Conservation (phyloP, 2,797 vertebrate genomes). For the Otolemur crassicaudatus region DNA sequence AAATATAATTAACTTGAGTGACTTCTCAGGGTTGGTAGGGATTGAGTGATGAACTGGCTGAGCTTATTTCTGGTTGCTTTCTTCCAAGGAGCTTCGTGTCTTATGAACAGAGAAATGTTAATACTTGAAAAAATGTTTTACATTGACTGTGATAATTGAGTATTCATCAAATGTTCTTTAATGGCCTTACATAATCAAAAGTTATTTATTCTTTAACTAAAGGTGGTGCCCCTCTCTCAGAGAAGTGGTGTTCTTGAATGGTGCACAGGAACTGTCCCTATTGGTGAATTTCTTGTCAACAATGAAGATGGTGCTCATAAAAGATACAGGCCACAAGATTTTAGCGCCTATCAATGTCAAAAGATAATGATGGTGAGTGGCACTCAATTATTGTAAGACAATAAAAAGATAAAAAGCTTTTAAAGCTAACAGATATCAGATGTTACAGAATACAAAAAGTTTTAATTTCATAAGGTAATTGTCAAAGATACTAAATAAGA, state of each 20-base stretch:
- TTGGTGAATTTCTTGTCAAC: constrained; percentile 95
- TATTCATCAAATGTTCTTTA: background rate
- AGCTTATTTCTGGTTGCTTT: background rate
- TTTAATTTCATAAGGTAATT: constrained; percentile 13
- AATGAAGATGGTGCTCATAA: constrained; percentile 92
- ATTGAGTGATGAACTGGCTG: background rate
- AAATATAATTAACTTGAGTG: background rate
- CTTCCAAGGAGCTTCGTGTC: background rate
- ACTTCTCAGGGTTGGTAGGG: background rate
- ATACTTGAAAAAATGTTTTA: constrained; percentile 5
- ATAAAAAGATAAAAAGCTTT: background rate
- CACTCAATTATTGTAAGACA: background rate
- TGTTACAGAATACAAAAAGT: background rate
- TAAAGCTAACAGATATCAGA: background rate
- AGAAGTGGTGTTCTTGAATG: constrained; percentile 97
- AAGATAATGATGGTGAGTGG: constrained; percentile 92
- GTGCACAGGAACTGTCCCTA: constrained; percentile 96
- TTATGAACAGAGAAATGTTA: background rate
- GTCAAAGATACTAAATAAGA: background rate
- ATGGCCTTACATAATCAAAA: background rate
- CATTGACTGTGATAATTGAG: background rate
- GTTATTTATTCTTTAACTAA: constrained; percentile 19
- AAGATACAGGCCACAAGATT: constrained; percentile 94
- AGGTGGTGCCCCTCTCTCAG: constrained; percentile 99
- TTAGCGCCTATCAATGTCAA: constrained; percentile 89